Evolutionary conservation across 2,888 invertebrate genomes (phyloP).

Genomic region (Saturnia japonica): DNA sequence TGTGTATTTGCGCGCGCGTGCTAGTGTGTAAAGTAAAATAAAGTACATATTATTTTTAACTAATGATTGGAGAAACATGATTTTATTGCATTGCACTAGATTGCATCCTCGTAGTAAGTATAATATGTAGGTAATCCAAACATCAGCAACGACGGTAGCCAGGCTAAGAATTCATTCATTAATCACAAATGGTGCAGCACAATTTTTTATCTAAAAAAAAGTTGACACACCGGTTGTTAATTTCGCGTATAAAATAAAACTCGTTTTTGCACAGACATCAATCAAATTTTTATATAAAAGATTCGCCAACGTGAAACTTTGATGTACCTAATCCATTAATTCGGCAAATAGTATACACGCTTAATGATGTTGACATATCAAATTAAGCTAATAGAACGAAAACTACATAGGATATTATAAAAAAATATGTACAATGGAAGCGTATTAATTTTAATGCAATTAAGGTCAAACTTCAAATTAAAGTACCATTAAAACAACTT

Average conservation of each 20-base stretch:
- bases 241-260: not conserved
- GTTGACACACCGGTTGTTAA: not conserved
- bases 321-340: not conserved
- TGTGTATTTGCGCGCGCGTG: too few species aligned
- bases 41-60: too few species aligned
- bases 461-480: slow-evolving; percentile 7
- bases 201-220: not conserved
- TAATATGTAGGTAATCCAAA: not conserved
- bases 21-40: too few species aligned
- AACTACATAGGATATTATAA: not conserved
- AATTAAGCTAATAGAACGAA: slow-evolving; percentile 5
- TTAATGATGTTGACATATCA: slow-evolving; percentile 1
- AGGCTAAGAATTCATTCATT: not conserved
- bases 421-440: not conserved
- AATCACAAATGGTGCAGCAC: not conserved
- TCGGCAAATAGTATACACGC: not conserved
- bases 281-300: not conserved
- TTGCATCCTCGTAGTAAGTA: not conserved
- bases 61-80: not conserved
- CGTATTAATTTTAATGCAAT: slow-evolving; percentile 8
- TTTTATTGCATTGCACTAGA: not conserved
- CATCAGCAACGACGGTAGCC: not conserved
- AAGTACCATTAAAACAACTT: slow-evolving; percentile 3
- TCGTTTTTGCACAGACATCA: not conserved
- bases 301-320: not conserved